Evolutionary conservation across 2,888 invertebrate species (phyloP).

Genomic region (Epinotia nisella): DNA sequence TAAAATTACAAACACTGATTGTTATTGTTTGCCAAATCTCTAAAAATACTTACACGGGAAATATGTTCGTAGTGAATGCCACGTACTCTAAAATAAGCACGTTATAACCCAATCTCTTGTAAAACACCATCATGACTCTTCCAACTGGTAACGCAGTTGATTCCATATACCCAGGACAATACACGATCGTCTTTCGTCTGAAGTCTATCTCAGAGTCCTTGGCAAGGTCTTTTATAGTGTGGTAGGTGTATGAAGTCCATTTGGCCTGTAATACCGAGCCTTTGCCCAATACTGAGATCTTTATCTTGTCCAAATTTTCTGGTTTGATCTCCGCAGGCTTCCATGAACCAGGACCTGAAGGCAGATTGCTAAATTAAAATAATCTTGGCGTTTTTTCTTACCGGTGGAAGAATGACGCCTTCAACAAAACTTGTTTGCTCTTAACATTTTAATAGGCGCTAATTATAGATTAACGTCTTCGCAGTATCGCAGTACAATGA

Average conservation of each 20-base stretch:
- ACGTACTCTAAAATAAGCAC: conserved; percentile 62
- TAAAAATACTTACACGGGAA: conserved; percentile 64
- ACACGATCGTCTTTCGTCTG: conserved; percentile 63
- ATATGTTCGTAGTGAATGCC: conserved; percentile 62
- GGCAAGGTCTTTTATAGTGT: conserved; percentile 58
- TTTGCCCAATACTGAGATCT: conserved; percentile 54
- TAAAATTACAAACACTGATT: too few species aligned
- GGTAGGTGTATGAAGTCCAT: conserved; percentile 61
- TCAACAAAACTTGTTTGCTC: too few species aligned
- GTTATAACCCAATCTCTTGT: conserved; percentile 67
- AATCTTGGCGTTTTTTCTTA: too few species aligned
- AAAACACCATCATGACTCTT: conserved; percentile 50
- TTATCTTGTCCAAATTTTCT: conserved; percentile 8
- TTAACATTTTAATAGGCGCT: too few species aligned
- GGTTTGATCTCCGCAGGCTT: conserved; percentile 12
- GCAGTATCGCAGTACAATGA: too few species aligned
- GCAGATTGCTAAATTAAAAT: too few species aligned
- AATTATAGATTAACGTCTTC: too few species aligned
- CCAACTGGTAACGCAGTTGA: conserved; percentile 58
- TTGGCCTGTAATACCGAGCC: conserved; percentile 47
- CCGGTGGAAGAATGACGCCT: too few species aligned
- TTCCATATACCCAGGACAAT: conserved; percentile 67
- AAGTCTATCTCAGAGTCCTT: conserved; percentile 58
- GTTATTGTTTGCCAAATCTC: neutral
- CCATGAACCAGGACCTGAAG: conserved; percentile 1